Evolutionary conservation across 1,140 invertebrate genomes (phyloP), one percentile per base, ranked within the genome.

Genomic region (Carposina sasakii): DNA sequence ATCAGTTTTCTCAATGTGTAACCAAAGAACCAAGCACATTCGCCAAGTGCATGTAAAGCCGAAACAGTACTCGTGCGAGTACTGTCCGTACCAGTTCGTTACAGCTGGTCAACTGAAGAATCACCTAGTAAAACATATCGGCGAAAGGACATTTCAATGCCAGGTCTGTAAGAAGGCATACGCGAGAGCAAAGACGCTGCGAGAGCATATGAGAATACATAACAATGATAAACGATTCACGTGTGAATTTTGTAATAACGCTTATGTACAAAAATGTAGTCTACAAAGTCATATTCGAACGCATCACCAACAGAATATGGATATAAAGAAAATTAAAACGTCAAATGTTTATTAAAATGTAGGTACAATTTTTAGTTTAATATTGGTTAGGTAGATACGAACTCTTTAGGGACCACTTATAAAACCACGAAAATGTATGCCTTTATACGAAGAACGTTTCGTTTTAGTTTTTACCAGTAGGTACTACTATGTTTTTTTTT

Each of bases 211-310:
- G 61, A 56, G 73, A 10, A 84, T 81, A 41, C 81, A 85, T 57
- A 85, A 48, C 58, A 85, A 52, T 71, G 87, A 67, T 68, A 78
- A 60, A 34, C 52, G 65, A 48, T 76, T 84, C 39, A 63, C 71
- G 12, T 89, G 88, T 67, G 70, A 83, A 44, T 74, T 74, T 24
- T 89, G 88, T 67, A 78, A 83, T 59, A 87, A 86, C 43, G 84
- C 86, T 3, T 88, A 86, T 58, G 74, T 82, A 1, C 82, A 85
- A 46, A 85, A 83, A 45, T 79, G 76, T 47, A 81, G 78, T 41
- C 52, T 85, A 3, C 73, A 84, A 48, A 76, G 69, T 47, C 84
- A 86, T 51, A 62, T 83, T 19, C 56, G 71, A 41, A 73, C 74
- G 1, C 81, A 85, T 45, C 73, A 83, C 54, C 69, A n/a, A 76